Evolutionary conservation across 2,888 invertebrate genomes (phyloP).

Genomic region (Mactromeris polynyma): DNA sequence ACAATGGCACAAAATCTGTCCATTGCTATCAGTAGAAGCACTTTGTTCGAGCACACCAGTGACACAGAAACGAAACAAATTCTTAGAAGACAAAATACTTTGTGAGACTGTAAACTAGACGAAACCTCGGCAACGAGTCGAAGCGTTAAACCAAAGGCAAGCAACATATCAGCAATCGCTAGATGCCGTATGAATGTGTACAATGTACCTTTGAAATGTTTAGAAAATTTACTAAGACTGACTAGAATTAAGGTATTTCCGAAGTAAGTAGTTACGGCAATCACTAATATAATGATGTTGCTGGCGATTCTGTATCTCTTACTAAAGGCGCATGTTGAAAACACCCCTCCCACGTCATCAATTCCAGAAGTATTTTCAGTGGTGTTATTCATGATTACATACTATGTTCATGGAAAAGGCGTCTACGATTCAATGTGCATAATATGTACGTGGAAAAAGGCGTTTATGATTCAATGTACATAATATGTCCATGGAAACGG

Average conservation of each 20-base stretch:
- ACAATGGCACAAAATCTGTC: slow-evolving; percentile 40
- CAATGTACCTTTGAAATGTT: slow-evolving; percentile 19
- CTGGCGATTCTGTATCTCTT: not conserved
- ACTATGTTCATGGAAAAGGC: not conserved
- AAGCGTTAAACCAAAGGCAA: slow-evolving; percentile 22
- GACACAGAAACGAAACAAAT: not conserved
- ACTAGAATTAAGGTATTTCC: slow-evolving; percentile 25
- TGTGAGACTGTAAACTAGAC: not conserved
- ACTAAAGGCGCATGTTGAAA: not conserved
- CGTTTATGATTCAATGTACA: too few species aligned
- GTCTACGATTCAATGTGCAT: too few species aligned
- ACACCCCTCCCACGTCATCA: not conserved
- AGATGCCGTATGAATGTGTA: slow-evolving; percentile 17
- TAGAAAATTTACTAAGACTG: not conserved
- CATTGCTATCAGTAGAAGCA: slow-evolving; percentile 18
- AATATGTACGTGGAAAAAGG: too few species aligned
- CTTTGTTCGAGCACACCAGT: not conserved
- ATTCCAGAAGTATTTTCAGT: not conserved
- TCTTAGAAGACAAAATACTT: slow-evolving; percentile 15
- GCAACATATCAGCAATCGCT: slow-evolving; percentile 18
- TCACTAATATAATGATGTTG: not conserved
- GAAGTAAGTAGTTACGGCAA: slow-evolving; percentile 17
- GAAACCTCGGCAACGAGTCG: not conserved
- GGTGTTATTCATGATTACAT: not conserved
- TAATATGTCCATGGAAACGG: too few species aligned